phyloP scores from a whole-genome alignment of 2,113 vertebrate species.

The Mesocricetus auratus region DNA sequence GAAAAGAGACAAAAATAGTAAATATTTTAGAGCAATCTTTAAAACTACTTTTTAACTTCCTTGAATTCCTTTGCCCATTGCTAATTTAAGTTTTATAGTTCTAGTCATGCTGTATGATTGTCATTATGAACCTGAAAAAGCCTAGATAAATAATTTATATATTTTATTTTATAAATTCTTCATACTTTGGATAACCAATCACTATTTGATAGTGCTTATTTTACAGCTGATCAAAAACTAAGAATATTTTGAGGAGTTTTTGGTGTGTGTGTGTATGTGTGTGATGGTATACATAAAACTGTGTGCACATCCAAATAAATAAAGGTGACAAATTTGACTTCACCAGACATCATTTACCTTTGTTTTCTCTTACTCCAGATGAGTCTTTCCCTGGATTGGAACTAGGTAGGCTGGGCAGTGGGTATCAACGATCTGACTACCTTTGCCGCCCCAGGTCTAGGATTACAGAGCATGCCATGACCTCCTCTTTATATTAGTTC shows the following conservation, averaged over 20 bases:
- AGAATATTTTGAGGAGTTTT: neutral
- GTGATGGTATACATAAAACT: neutral
- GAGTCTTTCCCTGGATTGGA: neutral
- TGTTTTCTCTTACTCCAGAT: too few species aligned
- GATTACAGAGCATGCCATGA: neutral
- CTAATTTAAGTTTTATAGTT: slow-evolving; percentile 42
- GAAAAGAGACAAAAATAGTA: slow-evolving; percentile 36
- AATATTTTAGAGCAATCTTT: slow-evolving; percentile 56
- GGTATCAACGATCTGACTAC: too few species aligned
- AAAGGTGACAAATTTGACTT: neutral
- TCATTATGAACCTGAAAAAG: slow-evolving; percentile 33
- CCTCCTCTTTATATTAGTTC: neutral
- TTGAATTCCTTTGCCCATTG: neutral
- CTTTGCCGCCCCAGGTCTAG: neutral
- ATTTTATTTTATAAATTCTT: slow-evolving; percentile 35
- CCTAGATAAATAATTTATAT: slow-evolving; percentile 50
- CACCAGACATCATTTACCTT: neutral
- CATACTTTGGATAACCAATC: slow-evolving; percentile 2
- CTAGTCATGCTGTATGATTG: slow-evolving; percentile 46
- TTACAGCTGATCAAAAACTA: slow-evolving; percentile 24
- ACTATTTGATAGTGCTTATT: neutral
- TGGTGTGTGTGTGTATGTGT: neutral
- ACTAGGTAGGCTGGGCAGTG: neutral
- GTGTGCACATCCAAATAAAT: too few species aligned
- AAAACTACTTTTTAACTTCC: slow-evolving; percentile 45